Evolutionary conservation across 2,113 vertebrate genomes (phyloP).

Genomic region (Epinephelus fuscoguttatus): DNA sequence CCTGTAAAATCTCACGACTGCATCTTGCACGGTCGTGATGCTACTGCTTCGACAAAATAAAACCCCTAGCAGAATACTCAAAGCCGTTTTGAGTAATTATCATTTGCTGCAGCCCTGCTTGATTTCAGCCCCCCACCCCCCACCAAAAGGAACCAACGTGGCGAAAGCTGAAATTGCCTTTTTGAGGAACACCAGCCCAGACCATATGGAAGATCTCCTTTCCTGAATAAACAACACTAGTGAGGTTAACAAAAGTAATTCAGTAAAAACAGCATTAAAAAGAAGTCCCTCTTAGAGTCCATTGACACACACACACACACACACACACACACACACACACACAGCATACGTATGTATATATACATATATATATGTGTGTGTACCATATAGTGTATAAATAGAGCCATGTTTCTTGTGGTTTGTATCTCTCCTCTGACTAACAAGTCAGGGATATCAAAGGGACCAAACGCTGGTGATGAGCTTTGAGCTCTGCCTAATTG

Average conservation of each 20-base stretch:
- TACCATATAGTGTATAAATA: neutral
- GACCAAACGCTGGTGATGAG: slow-evolving; percentile 65
- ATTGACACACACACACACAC: neutral
- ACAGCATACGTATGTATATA: neutral
- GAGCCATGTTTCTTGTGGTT: slow-evolving; percentile 35
- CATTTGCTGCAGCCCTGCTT: neutral
- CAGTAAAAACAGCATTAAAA: slow-evolving; percentile 25
- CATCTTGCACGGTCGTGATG: no score
- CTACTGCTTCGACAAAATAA: no score
- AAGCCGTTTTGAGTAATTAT: neutral
- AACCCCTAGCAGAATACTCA: no score
- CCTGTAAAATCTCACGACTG: no score
- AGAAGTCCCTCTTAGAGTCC: neutral
- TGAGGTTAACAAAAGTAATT: slow-evolving; percentile 12
- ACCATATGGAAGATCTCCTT: neutral
- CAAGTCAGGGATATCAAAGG: slow-evolving; percentile 73
- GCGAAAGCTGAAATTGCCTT: neutral
- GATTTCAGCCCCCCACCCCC: neutral
- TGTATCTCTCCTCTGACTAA: slow-evolving; percentile 53
- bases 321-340: neutral
- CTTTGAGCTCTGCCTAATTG: slow-evolving; percentile 74
- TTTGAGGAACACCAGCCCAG: neutral
- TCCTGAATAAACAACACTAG: neutral
- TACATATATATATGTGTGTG: no score
- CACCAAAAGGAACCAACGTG: neutral